Evolutionary conservation across 2,797 vertebrate species (phyloP).

Genomic region (Scolopax bukidnonensis): DNA sequence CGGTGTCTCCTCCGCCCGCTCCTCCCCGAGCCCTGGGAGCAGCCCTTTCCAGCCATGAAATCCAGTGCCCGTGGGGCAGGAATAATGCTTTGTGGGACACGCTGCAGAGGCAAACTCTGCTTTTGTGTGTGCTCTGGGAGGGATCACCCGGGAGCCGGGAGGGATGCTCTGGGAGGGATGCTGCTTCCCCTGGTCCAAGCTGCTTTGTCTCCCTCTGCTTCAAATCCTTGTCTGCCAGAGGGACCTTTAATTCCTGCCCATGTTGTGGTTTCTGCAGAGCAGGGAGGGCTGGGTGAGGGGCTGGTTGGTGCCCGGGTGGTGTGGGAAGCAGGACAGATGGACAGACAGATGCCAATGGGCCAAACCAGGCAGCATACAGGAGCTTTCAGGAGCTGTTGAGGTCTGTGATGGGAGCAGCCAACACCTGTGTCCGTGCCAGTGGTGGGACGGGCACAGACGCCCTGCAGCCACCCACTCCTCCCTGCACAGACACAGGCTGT

Average conservation of each 20-base stretch:
- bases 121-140: rapidly evolving
- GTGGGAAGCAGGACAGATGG: not conserved
- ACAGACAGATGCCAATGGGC: not conserved
- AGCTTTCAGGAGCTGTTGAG: not conserved
- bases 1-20: not conserved
- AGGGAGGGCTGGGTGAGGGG: not conserved
- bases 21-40: not conserved
- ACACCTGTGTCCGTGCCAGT: rapidly evolving
- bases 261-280: rapidly evolving
- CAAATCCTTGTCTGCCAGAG: not conserved
- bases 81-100: not conserved
- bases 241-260: not conserved
- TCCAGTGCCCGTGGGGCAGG: rapidly evolving
- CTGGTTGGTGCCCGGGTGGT: rapidly evolving
- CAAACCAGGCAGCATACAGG: rapidly evolving
- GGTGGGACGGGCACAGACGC: rapidly evolving
- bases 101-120: not conserved
- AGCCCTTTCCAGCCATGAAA: rapidly evolving
- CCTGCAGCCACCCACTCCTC: rapidly evolving
- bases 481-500: rapidly evolving
- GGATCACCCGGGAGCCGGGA: not conserved
- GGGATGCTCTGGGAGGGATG: no score
- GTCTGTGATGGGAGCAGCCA: not conserved
- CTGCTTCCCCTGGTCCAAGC: rapidly evolving
- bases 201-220: not conserved